phyloP scores from a whole-genome alignment of 2,797 vertebrate genomes.

The Scyliorhinus canicula region DNA sequence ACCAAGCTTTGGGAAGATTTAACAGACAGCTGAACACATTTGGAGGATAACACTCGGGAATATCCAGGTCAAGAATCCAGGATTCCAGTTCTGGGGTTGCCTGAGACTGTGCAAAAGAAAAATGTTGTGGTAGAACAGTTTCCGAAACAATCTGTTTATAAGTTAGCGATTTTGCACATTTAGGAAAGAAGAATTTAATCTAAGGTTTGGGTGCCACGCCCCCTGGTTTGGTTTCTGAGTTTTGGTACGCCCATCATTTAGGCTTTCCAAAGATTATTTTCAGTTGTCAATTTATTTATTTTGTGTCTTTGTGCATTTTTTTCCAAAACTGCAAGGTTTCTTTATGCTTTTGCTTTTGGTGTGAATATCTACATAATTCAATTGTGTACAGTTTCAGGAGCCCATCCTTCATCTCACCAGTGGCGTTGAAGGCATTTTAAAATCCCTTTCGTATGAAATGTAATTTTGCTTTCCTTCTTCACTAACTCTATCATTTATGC shows the following conservation, averaged over 20 bases:
- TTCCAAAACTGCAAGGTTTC: neutral
- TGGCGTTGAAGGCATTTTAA: neutral
- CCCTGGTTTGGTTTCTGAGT: neutral
- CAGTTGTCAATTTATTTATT: neutral
- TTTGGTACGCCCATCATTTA: neutral
- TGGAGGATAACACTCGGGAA: neutral
- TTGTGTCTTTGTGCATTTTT: neutral
- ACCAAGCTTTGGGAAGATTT: neutral
- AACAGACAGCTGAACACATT: neutral
- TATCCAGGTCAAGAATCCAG: neutral
- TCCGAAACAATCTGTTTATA: neutral
- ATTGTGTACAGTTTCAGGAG: neutral
- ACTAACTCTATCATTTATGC: neutral
- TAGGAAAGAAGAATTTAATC: neutral
- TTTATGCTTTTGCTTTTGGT: neutral
- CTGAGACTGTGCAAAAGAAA: neutral
- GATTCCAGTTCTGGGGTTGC: neutral
- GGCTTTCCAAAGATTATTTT: neutral
- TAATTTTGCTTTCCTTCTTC: neutral
- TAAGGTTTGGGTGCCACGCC: neutral
- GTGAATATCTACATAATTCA: neutral
- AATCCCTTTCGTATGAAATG: neutral
- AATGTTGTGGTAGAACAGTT: neutral
- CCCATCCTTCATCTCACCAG: neutral
- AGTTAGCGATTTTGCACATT: neutral